These are phyloP conservation scores for Eudyptes chrysolophus DNA, from an alignment of 2,113 vertebrate genomes.

Conservation along the genomic window DNA sequence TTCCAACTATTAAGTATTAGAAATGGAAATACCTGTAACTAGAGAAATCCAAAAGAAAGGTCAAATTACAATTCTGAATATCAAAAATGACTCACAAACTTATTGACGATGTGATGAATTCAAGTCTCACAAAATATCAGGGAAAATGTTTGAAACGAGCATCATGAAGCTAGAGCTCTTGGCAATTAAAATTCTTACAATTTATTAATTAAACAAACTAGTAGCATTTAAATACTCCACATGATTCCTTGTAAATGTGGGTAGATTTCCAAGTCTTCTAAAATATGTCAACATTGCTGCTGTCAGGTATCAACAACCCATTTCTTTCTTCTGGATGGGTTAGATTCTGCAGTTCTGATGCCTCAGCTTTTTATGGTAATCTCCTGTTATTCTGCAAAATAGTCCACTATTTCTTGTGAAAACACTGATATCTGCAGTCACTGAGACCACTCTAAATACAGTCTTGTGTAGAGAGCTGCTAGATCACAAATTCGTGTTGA, in stretches of 20 bases:
- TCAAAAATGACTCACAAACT: neutral
- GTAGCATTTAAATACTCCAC: neutral
- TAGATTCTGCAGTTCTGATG: neutral
- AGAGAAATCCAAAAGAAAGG: neutral
- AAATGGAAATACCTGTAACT: neutral
- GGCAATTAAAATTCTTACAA: neutral
- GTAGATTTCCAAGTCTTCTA: neutral
- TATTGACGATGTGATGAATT: neutral
- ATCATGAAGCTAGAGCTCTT: neutral
- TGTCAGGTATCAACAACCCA: neutral
- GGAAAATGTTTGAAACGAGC: neutral
- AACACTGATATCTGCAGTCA: neutral
- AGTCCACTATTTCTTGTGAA: neutral
- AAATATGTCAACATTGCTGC: neutral
- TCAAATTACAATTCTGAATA: slow-evolving; percentile 19
- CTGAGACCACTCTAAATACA: neutral
- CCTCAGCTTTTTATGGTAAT: neutral
- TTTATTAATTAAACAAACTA: neutral
- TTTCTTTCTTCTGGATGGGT: neutral
- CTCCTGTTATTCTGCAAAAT: neutral
- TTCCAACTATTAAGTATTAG: neutral
- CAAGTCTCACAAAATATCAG: neutral
- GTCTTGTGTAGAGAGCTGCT: neutral
- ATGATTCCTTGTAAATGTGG: neutral
- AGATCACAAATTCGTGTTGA: neutral